Conservation (phyloP, 2,888 invertebrate genomes). For the Argyresthia albistria region DNA sequence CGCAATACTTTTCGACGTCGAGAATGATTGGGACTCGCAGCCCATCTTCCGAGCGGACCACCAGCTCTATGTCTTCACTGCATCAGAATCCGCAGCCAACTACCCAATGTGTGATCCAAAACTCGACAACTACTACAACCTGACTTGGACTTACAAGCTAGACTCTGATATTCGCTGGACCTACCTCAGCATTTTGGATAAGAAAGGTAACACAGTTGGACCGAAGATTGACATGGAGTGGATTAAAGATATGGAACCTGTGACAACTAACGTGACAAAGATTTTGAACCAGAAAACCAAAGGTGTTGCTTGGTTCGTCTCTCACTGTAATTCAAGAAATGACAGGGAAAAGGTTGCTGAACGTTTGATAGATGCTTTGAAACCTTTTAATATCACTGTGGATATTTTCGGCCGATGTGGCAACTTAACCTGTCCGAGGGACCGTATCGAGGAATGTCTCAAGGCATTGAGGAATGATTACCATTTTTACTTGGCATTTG, state of each 20-base stretch:
- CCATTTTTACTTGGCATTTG: slow-evolving; percentile 55
- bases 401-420: no score
- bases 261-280: slow-evolving; percentile 20
- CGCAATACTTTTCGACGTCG: slow-evolving; percentile 68
- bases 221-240: slow-evolving; percentile 45
- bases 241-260: slow-evolving; percentile 25
- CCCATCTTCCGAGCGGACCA: slow-evolving; percentile 31
- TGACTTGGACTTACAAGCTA: no score
- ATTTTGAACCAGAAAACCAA: slow-evolving; percentile 34
- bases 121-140: slow-evolving; percentile 40
- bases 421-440: no score
- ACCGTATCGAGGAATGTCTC: slow-evolving; percentile 14
- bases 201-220: slow-evolving; percentile 29
- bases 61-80: slow-evolving; percentile 65
- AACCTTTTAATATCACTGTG: no score
- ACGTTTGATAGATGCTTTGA: no score
- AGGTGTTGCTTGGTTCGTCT: slow-evolving; percentile 50
- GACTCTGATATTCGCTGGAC: slow-evolving; percentile 41
- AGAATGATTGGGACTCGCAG: slow-evolving; percentile 35
- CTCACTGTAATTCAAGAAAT: slow-evolving; percentile 31
- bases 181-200: slow-evolving; percentile 31
- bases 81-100: slow-evolving; percentile 33
- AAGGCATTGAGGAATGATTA: slow-evolving; percentile 25
- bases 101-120: slow-evolving; percentile 30
- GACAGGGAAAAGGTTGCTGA: slow-evolving; percentile 19